Conservation (phyloP, 2,797 vertebrate genomes). For the Kryptolebias ocellatus region DNA sequence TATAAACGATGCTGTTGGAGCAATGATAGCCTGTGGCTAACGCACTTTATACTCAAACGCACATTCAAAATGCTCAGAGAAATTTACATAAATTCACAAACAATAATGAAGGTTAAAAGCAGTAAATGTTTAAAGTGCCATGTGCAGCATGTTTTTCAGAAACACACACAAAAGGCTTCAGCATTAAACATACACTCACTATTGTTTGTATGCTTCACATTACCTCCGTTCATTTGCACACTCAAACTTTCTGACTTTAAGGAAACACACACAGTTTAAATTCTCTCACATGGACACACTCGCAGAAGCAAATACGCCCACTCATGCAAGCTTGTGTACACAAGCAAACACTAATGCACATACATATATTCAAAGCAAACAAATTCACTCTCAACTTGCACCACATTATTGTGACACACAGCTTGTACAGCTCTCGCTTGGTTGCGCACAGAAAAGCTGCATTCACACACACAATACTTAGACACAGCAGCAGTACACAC, state of each 20-base stretch:
- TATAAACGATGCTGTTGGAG: constrained; percentile 66
- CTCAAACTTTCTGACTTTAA: constrained; percentile 22
- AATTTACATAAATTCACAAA: constrained; percentile 40
- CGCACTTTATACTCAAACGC: constrained; percentile 51
- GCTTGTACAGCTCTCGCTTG: constrained; percentile 51
- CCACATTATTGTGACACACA: constrained; percentile 45
- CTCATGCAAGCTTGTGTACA: constrained; percentile 39
- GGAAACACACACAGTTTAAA: constrained; percentile 32
- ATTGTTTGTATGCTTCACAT: neutral
- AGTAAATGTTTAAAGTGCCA: constrained; percentile 13
- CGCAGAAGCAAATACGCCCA: constrained; percentile 27
- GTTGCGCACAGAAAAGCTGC: constrained; percentile 50
- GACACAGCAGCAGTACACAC: constrained; percentile 20
- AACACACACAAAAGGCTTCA: neutral
- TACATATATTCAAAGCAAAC: constrained; percentile 31
- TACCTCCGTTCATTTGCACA: constrained; percentile 25
- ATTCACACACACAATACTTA: constrained; percentile 30
- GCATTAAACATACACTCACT: neutral
- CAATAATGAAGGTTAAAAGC: constrained; percentile 22
- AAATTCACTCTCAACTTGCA: constrained; percentile 40
- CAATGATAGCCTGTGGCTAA: constrained; percentile 67
- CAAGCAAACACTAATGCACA: constrained; percentile 40
- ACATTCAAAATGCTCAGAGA: constrained; percentile 3
- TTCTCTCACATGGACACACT: constrained; percentile 43
- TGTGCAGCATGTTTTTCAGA: neutral